Evolutionary conservation across 2,888 invertebrate genomes (phyloP).

Genomic region (Eumerus sabulonum): DNA sequence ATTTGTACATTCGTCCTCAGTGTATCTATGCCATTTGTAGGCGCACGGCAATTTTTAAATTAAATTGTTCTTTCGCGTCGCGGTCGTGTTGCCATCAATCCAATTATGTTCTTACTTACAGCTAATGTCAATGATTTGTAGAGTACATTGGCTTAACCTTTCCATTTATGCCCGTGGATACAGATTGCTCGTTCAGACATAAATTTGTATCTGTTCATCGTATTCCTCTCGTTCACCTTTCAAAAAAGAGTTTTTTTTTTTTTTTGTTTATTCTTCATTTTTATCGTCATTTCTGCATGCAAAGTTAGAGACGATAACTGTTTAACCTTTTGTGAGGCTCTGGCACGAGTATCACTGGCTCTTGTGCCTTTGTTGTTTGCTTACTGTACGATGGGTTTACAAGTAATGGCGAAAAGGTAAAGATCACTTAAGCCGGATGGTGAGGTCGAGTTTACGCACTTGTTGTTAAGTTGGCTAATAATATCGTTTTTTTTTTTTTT

Average conservation of each 20-base stretch:
- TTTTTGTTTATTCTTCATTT: not conserved
- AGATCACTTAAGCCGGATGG: constrained; percentile 43
- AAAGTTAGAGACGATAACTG: constrained; percentile 33
- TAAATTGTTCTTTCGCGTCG: constrained; percentile 13
- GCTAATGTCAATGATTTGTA: constrained; percentile 44
- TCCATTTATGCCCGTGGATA: not conserved
- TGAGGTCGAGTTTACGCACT: constrained; percentile 29
- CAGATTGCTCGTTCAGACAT: too few species aligned
- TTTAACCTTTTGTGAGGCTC: constrained; percentile 36
- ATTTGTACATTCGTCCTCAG: too few species aligned
- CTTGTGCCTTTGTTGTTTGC: constrained; percentile 9
- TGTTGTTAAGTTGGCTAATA: constrained; percentile 22
- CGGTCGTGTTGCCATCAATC: constrained; percentile 17
- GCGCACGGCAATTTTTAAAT: constrained; percentile 7
- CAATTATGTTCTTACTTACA: constrained; percentile 21
- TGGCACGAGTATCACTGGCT: not conserved
- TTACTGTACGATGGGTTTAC: not conserved
- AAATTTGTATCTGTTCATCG: too few species aligned
- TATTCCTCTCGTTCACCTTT: not conserved
- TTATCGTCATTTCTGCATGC: constrained; percentile 31
- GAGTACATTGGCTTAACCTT: constrained; percentile 60
- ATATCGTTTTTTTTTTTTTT: constrained; percentile 18
- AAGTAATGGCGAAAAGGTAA: constrained; percentile 45
- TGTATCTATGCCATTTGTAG: too few species aligned
- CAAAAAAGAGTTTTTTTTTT: not conserved